Conservation (phyloP, 2,888 invertebrate genomes). For the Orthonychiurus folsomi region DNA sequence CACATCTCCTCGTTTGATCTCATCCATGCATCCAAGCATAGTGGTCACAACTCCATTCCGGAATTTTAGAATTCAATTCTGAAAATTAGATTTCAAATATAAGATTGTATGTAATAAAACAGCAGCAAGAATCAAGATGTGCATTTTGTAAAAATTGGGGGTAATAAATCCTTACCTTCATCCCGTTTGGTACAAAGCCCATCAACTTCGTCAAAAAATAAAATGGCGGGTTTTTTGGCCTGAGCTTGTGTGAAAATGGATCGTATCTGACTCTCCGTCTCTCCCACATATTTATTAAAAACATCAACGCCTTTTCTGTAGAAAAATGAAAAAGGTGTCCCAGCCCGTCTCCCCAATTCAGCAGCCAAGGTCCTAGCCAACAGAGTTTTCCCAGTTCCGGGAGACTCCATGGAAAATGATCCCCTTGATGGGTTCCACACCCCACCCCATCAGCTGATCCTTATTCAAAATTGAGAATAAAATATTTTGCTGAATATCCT, state of each 20-base stretch:
- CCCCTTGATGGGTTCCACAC: constrained; percentile 19
- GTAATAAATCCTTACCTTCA: too few species aligned
- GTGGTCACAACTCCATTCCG: constrained; percentile 86
- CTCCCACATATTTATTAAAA: constrained; percentile 87
- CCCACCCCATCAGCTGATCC: constrained; percentile 20
- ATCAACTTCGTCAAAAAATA: constrained; percentile 88
- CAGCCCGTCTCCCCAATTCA: constrained; percentile 58
- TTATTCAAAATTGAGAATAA: constrained; percentile 20
- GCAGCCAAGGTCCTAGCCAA: constrained; percentile 80
- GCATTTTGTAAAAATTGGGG: too few species aligned
- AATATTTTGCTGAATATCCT: constrained; percentile 20
- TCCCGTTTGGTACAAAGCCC: constrained; percentile 62
- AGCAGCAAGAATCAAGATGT: too few species aligned
- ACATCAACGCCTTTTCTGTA: constrained; percentile 90
- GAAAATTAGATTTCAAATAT: too few species aligned
- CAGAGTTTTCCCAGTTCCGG: constrained; percentile 83
- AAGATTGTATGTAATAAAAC: too few species aligned
- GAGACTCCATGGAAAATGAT: constrained; percentile 33
- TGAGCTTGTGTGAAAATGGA: constrained; percentile 75
- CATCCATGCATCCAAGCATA: constrained; percentile 81
- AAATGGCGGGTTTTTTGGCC: constrained; percentile 65
- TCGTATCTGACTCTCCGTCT: constrained; percentile 78
- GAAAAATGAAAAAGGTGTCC: constrained; percentile 68
- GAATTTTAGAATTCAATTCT: too few species aligned
- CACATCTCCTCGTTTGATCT: constrained; percentile 71